phyloP scores from a whole-genome alignment of 2,113 vertebrate genomes.

The Phoxinus phoxinus region DNA sequence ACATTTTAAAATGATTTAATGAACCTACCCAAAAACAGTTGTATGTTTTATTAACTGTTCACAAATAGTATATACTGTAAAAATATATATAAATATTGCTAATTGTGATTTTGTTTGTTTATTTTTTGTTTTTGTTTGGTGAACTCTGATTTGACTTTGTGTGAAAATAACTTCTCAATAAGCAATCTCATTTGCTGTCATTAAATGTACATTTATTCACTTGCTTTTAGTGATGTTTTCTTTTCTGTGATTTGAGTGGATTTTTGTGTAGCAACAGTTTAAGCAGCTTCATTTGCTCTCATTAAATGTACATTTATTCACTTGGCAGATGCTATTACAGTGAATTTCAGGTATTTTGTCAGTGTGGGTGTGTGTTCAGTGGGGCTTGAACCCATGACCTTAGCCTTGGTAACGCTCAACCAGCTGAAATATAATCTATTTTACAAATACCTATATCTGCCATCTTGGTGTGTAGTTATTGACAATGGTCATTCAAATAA shows the following conservation, averaged over 20 bases:
- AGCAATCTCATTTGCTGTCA: not conserved
- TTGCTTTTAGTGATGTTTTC: not conserved
- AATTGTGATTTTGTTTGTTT: too few species aligned
- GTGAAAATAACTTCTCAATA: too few species aligned
- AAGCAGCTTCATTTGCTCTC: not conserved
- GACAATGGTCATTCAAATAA: not conserved
- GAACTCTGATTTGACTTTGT: too few species aligned
- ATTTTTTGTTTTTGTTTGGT: too few species aligned
- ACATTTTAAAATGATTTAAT: too few species aligned
- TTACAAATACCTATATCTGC: not conserved
- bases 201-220: not conserved
- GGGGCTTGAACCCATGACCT: not conserved
- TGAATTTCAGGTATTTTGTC: not conserved
- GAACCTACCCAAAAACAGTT: too few species aligned
- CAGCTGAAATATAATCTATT: not conserved
- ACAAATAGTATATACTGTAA: too few species aligned
- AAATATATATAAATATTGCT: too few species aligned
- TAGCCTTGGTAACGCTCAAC: not conserved
- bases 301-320: not conserved
- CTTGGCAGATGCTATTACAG: not conserved
- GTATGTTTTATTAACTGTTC: too few species aligned
- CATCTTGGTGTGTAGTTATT: not conserved
- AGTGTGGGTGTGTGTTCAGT: not conserved
- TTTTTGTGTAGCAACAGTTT: not conserved
- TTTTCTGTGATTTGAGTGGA: not conserved